A percentile compares a stretch with the other conserved stretches of the same genome.
phyloP scores from a whole-genome alignment of 2,797 vertebrate species.

The Eulemur albifrons region DNA sequence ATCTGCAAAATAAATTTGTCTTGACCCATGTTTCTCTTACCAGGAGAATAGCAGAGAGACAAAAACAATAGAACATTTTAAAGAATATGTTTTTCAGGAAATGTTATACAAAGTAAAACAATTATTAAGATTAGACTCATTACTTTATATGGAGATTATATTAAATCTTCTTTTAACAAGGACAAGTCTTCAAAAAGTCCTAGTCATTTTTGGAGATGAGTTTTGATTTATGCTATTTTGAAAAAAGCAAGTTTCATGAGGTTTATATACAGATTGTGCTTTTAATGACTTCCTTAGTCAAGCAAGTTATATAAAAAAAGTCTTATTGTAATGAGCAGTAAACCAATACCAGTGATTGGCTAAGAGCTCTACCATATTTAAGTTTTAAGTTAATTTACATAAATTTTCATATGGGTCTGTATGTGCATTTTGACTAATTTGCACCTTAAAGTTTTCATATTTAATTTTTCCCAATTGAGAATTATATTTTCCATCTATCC shows the following conservation, averaged over 20 bases:
- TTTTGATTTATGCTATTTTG: constrained; percentile 73
- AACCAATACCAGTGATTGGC: constrained; percentile 41
- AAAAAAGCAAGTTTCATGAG: constrained; percentile 49
- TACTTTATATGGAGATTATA: constrained; percentile 34
- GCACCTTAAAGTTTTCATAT: constrained; percentile 8
- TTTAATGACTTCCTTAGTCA: constrained; percentile 68
- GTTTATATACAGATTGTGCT: constrained; percentile 51
- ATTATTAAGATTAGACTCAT: constrained; percentile 22
- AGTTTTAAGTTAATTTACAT: constrained; percentile 43
- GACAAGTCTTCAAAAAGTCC: constrained; percentile 36
- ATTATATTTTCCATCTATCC: neutral
- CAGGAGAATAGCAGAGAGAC: constrained; percentile 17
- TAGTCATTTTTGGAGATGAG: constrained; percentile 59
- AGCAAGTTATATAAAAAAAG: constrained; percentile 30
- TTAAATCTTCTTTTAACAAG: constrained; percentile 58
- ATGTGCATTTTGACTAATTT: constrained; percentile 43
- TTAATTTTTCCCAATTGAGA: constrained; percentile 14
- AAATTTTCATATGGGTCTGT: neutral
- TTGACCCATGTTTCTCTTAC: constrained; percentile 26
- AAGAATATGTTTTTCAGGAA: neutral
- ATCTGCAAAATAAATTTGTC: constrained; percentile 21
- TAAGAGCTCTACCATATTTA: neutral
- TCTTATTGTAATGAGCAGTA: constrained; percentile 31
- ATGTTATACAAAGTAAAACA: constrained; percentile 43
- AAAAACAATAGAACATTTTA: constrained; percentile 2